phyloP scores from a whole-genome alignment of 1,140 invertebrate genomes.

The Nymphalis io region DNA sequence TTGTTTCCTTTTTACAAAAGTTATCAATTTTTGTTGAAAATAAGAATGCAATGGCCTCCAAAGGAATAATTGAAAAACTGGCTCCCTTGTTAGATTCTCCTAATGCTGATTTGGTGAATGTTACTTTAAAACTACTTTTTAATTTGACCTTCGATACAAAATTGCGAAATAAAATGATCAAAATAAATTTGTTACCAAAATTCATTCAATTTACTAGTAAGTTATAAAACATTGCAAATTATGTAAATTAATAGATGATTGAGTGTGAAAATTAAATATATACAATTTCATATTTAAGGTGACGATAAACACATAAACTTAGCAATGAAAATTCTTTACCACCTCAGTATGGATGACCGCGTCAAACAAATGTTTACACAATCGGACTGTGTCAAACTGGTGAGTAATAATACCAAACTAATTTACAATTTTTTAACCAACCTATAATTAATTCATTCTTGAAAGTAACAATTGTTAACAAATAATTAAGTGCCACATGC shows the following conservation, averaged over 20 bases:
- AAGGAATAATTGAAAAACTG: constrained; percentile 88
- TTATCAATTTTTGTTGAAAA: constrained; percentile 97
- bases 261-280: not conserved
- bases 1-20: constrained; percentile 97
- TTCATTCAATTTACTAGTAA: constrained; percentile 93
- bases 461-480: too few species aligned
- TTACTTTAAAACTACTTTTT: constrained; percentile 93
- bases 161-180: constrained; percentile 93
- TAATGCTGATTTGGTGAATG: constrained; percentile 91
- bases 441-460: too few species aligned
- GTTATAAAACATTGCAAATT: constrained; percentile 35
- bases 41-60: constrained; percentile 93
- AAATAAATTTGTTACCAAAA: constrained; percentile 93
- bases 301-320: constrained; percentile 92
- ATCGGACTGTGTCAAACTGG: constrained; percentile 95
- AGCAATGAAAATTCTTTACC: constrained; percentile 95
- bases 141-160: constrained; percentile 98
- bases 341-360: constrained; percentile 97
- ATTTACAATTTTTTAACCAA: too few species aligned
- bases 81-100: constrained; percentile 86
- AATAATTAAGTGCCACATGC: too few species aligned
- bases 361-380: constrained; percentile 97
- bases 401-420: constrained; percentile 73
- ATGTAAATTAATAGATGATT: too few species aligned
- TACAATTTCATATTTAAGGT: constrained; percentile 73